These are phyloP conservation scores for Pristionchus exspectatus DNA, from an alignment of 2,888 invertebrate genomes.

Conservation along the genomic window DNA sequence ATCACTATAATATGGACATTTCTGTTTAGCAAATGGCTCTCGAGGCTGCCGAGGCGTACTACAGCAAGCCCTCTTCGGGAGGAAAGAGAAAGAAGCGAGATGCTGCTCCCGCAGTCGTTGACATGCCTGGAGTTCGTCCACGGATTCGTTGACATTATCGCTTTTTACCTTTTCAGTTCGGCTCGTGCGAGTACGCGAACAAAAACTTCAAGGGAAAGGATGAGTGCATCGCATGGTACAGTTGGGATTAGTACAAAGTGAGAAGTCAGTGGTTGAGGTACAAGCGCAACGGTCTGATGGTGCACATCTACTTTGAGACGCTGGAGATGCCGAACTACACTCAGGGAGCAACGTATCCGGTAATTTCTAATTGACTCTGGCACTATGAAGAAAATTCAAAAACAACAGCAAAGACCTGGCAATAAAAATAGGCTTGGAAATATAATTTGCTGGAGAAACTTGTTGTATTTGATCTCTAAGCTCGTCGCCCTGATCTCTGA, in stretches of 20 bases:
- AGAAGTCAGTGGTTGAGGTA: constrained; percentile 36
- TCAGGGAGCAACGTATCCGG: constrained; percentile 7
- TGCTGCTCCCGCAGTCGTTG: neutral
- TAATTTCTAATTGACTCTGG: too few species aligned
- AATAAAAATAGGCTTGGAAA: too few species aligned
- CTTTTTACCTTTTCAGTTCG: neutral
- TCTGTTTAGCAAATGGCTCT: neutral
- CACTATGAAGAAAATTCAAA: too few species aligned
- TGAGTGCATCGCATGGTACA: too few species aligned
- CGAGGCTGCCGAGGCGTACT: neutral
- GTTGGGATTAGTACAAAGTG: too few species aligned
- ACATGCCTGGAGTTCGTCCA: constrained; percentile 32
- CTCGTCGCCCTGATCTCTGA: constrained; percentile 6
- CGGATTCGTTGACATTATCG: too few species aligned
- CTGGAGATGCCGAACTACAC: neutral
- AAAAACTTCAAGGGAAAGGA: constrained; percentile 15
- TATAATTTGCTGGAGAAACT: too few species aligned
- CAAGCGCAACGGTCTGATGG: neutral
- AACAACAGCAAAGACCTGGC: too few species aligned
- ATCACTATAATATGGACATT: too few species aligned
- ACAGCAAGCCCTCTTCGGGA: neutral
- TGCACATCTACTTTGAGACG: neutral
- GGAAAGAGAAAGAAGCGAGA: neutral
- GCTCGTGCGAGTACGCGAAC: constrained; percentile 31
- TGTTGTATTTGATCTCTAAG: too few species aligned